Evolutionary conservation across 1,140 invertebrate genomes (phyloP), one percentile per base, ranked within the genome.

Genomic region (Bathynomus jamesi): DNA sequence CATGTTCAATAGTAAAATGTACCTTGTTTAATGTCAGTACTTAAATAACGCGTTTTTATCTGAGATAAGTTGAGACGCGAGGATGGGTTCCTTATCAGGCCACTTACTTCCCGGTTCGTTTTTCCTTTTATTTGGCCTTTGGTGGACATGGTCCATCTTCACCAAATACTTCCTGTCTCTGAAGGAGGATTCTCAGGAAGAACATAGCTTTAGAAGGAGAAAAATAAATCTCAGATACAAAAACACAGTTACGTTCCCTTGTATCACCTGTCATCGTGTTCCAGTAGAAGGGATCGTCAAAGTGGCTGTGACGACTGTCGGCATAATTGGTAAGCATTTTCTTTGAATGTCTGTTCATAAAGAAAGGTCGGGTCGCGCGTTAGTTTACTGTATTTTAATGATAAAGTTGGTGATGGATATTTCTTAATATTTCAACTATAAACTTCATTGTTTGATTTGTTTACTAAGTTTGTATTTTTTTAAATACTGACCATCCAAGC

Each of bases 31-130:
- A n/a, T n/a, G n/a, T n/a, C n/a, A n/a, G n/a, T n/a, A n/a, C n/a
- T n/a, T n/a, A n/a, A n/a, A n/a, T n/a, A n/a, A n/a, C n/a, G n/a
- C n/a, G n/a, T n/a, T n/a, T n/a, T n/a, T n/a, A n/a, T n/a, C n/a
- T n/a, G n/a, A n/a, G n/a, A n/a, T n/a, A n/a, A n/a, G n/a, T n/a
- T n/a, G n/a, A n/a, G 24, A n/a, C 13, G 11, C 10, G 17, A 66
- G 64, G 28, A 74, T 74, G 73, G 73, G 73, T n/a, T 28, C 68
- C 0, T 74, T 74, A 27, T 62, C 69, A 17, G 73, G 73, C 25
- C 85, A 86, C 73, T 78, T 83, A 7, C 73, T 85, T 10, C 85
- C 85, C 4, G 85, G 85, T 53, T 79, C 82, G 10, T 84, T 85
- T 69, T 85, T 86, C 77, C 76, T 82, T 11, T 11, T 80, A 0